Evolutionary conservation across 2,797 vertebrate species (phyloP), one percentile per base, ranked within the genome.

Genomic region (Chaetodon trifasciatus): DNA sequence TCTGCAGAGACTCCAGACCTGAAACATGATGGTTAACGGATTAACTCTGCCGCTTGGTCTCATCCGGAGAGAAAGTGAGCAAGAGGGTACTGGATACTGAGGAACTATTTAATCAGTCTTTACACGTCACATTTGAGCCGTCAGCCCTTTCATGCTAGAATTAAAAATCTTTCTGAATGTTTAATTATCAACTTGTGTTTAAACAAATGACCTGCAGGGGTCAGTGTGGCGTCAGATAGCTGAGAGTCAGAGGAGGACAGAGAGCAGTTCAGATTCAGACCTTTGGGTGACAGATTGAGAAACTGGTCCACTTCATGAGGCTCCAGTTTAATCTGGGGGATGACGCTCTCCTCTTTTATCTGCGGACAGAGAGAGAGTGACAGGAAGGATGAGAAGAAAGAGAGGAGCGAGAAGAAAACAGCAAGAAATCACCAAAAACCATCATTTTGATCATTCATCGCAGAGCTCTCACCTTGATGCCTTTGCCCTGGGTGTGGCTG

Each of bases 251-350:
- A n/a, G 53, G 2, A 55, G 70, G 9, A 11, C 15, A 50, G 11
- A 53, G 4, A 3, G 42, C 9, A 23, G 32, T 4, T 28, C 49
- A 5, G 49, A 52, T 11, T 84, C 95, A 86, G 80, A 99, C 98
- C 97, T 98, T 98, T 99, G 71, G 97, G 95, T 61, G 97, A 98
- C 70, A 99, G 94, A 89, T 99, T 99, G 69, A 99, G 96, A 86
- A 99, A 99, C 93, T 98, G 98, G 91, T 99, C 98, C 76, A 99
- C 98, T 92, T 99, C 98, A 35, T 99, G 98, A 23, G 98, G 98
- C 80, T 99, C 98, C 94, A 99, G 86, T 85, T 99, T 99, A 70
- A 99, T 97, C 93, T 99, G 95, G 4, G 98, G 98, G 82, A 95
- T 90, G 81, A 95, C 70, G 16, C 91, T 96, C 88, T 97, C 95